Evolutionary conservation across 1,140 invertebrate species (phyloP).

Genomic region (Oppia nitens): DNA sequence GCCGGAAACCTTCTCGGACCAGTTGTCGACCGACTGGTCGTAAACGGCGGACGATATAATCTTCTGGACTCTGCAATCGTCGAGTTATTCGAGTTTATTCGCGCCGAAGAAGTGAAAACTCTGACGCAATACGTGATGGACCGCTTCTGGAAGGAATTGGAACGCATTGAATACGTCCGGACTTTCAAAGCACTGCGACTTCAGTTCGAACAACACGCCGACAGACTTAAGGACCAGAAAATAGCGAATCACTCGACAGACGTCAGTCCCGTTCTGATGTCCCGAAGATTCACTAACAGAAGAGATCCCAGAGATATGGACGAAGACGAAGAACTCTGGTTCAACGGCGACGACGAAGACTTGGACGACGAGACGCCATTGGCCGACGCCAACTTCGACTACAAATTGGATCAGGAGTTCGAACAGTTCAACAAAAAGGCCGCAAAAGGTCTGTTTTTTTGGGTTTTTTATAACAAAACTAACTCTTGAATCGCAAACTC

Average conservation of each 20-base stretch:
- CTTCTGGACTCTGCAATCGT: constrained; percentile 94
- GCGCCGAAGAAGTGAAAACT: constrained; percentile 87
- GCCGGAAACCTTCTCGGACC: constrained; percentile 88
- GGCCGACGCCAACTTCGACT: neutral
- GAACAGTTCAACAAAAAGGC: neutral
- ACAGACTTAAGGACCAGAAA: constrained; percentile 41
- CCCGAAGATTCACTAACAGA: constrained; percentile 61
- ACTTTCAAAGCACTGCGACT: constrained; percentile 83
- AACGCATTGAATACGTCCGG: constrained; percentile 88
- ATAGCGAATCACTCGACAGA: constrained; percentile 3
- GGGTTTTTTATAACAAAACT: neutral
- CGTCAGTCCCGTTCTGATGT: constrained; percentile 48
- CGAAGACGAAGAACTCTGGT: constrained; percentile 97
- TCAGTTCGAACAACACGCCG: constrained; percentile 85
- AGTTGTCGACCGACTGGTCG: constrained; percentile 86
- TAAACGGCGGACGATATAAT: constrained; percentile 95
- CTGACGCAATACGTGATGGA: constrained; percentile 84
- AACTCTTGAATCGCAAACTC: neutral
- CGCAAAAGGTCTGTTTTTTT: neutral
- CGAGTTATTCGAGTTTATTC: constrained; percentile 98
- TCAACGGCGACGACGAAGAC: constrained; percentile 88
- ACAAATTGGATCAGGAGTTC: neutral
- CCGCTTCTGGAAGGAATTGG: constrained; percentile 80
- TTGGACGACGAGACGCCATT: constrained; percentile 37
- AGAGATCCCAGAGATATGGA: constrained; percentile 80